Conservation (phyloP, 2,797 vertebrate genomes). For the Heliangelus exortis region DNA sequence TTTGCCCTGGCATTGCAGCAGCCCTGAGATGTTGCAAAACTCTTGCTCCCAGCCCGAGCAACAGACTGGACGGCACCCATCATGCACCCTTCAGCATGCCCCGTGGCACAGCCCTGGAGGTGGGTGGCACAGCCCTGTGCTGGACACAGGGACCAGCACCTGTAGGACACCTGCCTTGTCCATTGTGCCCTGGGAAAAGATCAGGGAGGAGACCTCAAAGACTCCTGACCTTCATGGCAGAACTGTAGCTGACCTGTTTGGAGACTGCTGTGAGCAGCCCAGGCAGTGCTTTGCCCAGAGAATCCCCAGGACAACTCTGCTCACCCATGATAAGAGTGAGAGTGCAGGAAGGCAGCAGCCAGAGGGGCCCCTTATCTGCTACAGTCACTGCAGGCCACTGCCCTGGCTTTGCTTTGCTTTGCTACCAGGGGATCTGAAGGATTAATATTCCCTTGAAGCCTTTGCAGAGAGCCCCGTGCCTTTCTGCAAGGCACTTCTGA, state of each 20-base stretch:
- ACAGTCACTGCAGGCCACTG: neutral
- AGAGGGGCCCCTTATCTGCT: neutral
- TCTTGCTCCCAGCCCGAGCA: rapidly evolving
- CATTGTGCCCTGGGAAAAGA: neutral
- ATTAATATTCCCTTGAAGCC: neutral
- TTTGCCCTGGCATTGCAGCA: neutral
- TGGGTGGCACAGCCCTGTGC: neutral
- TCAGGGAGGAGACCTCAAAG: neutral
- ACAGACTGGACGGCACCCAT: too few relatives aligned
- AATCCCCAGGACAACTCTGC: neutral
- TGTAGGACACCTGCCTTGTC: neutral
- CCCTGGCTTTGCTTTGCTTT: neutral
- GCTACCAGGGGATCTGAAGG: neutral
- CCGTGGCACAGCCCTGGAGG: rapidly evolving
- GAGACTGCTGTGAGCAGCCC: neutral
- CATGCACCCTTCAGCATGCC: rapidly evolving
- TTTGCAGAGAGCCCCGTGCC: neutral
- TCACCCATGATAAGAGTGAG: neutral
- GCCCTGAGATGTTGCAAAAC: neutral
- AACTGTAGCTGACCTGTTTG: rapidly evolving
- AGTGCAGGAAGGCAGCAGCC: neutral
- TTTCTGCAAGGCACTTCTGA: neutral
- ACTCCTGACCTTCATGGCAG: neutral
- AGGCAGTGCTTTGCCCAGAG: neutral
- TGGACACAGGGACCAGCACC: rapidly evolving